Conservation (phyloP, 2,888 invertebrate genomes). For the Clostera curtula region DNA sequence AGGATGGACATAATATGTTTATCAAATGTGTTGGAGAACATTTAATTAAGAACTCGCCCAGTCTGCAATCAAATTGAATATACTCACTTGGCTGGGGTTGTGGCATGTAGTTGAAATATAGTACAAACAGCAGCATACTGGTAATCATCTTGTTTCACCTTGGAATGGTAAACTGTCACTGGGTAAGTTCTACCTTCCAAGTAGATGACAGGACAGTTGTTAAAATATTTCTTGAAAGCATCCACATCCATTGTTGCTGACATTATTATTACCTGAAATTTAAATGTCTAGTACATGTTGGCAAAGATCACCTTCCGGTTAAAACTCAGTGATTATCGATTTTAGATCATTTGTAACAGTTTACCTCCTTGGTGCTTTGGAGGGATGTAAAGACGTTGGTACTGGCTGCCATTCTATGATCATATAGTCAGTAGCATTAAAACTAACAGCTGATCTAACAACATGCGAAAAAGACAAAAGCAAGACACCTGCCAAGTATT, state of each 20-base stretch:
- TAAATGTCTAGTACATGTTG: slow-evolving; percentile 5
- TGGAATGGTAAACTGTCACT: slow-evolving; percentile 83
- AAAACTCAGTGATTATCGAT: background rate
- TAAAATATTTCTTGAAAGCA: slow-evolving; percentile 92
- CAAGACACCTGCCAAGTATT: too few relatives aligned
- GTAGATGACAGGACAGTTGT: slow-evolving; percentile 89
- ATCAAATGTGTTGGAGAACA: too few relatives aligned
- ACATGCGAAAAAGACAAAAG: too few relatives aligned
- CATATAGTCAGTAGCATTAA: too few relatives aligned
- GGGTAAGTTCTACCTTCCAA: slow-evolving; percentile 92
- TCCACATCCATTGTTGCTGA: slow-evolving; percentile 98
- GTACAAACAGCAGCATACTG: slow-evolving; percentile 88
- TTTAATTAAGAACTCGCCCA: background rate
- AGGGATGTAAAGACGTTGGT: too few relatives aligned
- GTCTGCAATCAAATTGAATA: background rate
- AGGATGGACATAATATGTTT: too few relatives aligned
- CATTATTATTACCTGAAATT: slow-evolving; percentile 86
- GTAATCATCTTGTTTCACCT: slow-evolving; percentile 87
- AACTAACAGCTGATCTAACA: too few relatives aligned
- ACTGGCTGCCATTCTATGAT: too few relatives aligned
- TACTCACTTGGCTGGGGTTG: slow-evolving; percentile 84
- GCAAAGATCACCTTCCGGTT: background rate
- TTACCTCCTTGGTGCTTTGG: too few relatives aligned
- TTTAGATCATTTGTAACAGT: too few relatives aligned
- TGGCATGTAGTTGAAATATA: slow-evolving; percentile 90